phyloP scores from a whole-genome alignment of 2,888 invertebrate genomes.

The Margaritifera margaritifera region DNA sequence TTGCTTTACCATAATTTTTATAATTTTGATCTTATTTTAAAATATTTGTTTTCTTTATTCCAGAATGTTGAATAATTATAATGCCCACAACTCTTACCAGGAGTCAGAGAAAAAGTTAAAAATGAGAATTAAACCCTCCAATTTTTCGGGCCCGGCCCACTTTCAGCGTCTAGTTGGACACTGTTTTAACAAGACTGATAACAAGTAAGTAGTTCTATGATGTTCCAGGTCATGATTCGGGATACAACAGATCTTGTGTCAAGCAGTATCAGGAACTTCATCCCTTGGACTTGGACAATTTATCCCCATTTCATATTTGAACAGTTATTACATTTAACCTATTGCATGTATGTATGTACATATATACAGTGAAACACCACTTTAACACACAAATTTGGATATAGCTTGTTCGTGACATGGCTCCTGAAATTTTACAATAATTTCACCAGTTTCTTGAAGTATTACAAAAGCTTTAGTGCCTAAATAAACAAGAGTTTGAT shows the following conservation, averaged over 20 bases:
- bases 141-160: constrained; percentile 68
- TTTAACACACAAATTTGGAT: too few relatives aligned
- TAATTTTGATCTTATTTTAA: too few relatives aligned
- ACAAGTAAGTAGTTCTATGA: constrained; percentile 38
- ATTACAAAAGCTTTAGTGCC: too few relatives aligned
- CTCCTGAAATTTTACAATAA: too few relatives aligned
- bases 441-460: too few relatives aligned
- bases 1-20: too few relatives aligned
- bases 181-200: constrained; percentile 56
- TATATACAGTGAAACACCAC: too few relatives aligned
- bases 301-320: background rate
- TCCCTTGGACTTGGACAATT: background rate
- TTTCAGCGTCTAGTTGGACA: constrained; percentile 56
- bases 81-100: constrained; percentile 16
- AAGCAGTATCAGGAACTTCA: background rate
- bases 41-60: constrained; percentile 5
- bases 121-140: constrained; percentile 64
- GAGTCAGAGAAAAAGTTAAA: constrained; percentile 47
- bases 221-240: background rate
- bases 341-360: too few relatives aligned
- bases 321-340: too few relatives aligned
- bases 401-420: too few relatives aligned
- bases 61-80: constrained; percentile 44
- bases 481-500: too few relatives aligned
- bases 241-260: background rate